Evolutionary conservation across 2,113 vertebrate species (phyloP), one percentile per base, ranked within the genome.

Genomic region (Malurus elegans): DNA sequence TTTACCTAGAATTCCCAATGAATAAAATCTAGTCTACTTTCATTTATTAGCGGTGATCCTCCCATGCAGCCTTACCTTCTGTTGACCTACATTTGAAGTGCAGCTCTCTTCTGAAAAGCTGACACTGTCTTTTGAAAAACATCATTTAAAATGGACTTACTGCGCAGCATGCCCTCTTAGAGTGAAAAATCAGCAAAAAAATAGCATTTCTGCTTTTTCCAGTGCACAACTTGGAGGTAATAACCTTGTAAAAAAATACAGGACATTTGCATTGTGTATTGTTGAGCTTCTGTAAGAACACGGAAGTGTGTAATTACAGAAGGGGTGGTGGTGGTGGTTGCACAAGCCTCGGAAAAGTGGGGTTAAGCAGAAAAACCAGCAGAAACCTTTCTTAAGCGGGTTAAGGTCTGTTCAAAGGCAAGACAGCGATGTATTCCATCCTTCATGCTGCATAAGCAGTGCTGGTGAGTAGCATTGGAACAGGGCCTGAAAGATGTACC

Each of bases 241-340:
- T 40, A 34, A 18, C 42, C 36, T 62, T 70, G 9, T 47, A 71
- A 53, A 74, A 51, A 79, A 79, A 44, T 13, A 42, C 2, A 64
- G 31, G 13, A 32, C 17, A 69, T 31, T 13, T 86, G 42, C 7
- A 36, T 29, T 2, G 0, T 0, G 0, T 56, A 3, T 60, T 3
- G 1, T 45, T 86, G 50, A 74, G 8, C 9, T 78, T 74, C 20
- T 36, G 26, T 23, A 29, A 32, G 57, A 69, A 64, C 32, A 53
- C 4, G 4, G 20, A 74, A 53, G 28, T 18, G 11, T 32, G 1
- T 62, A n/a, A 58, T 45, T 79, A 44, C 24, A 58, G 26, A 14
- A 66, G 15, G n/a, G 29, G 14, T 4, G 38, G 48, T 51, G 47
- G 38, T n/a, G 38, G 16, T 34, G 50, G 26, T 45, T 54, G 62